These are phyloP conservation scores for Pollenia labialis DNA, from an alignment of 2,888 invertebrate genomes.

Conservation along the genomic window DNA sequence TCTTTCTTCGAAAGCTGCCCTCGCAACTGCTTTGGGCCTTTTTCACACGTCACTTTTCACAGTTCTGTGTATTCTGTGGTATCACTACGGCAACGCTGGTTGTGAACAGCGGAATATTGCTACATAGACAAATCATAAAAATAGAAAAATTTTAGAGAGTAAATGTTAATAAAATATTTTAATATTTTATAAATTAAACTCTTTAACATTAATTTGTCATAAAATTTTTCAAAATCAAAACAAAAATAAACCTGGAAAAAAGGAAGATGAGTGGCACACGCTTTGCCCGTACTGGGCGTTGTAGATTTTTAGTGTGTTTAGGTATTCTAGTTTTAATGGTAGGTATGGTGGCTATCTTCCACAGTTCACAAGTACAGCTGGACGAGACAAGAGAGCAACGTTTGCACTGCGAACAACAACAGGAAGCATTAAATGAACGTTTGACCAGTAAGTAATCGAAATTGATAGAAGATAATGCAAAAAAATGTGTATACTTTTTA, in stretches of 20 bases:
- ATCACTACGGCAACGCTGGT: no score
- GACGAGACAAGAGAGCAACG: constrained; percentile 85
- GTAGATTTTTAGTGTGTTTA: constrained; percentile 86
- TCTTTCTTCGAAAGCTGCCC: no score
- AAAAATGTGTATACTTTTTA: constrained; percentile 65
- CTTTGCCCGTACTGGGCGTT: constrained; percentile 86
- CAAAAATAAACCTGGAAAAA: constrained; percentile 63
- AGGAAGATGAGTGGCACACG: constrained; percentile 84
- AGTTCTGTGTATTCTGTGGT: no score
- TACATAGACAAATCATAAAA: neutral
- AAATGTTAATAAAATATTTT: neutral
- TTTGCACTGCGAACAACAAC: constrained; percentile 86
- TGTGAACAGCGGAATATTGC: constrained; percentile 39
- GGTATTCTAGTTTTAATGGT: constrained; percentile 85
- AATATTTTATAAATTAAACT: neutral
- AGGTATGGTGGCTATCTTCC: constrained; percentile 86
- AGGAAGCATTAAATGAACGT: constrained; percentile 86
- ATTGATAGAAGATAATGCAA: neutral
- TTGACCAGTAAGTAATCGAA: constrained; percentile 85
- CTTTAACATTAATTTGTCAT: neutral
- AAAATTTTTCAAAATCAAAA: constrained; percentile 14
- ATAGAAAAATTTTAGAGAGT: neutral
- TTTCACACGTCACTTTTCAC: no score
- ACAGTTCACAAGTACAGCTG: constrained; percentile 86
- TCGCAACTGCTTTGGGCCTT: no score